phyloP scores from a whole-genome alignment of 2,888 invertebrate genomes.

The Tipula confusa region DNA sequence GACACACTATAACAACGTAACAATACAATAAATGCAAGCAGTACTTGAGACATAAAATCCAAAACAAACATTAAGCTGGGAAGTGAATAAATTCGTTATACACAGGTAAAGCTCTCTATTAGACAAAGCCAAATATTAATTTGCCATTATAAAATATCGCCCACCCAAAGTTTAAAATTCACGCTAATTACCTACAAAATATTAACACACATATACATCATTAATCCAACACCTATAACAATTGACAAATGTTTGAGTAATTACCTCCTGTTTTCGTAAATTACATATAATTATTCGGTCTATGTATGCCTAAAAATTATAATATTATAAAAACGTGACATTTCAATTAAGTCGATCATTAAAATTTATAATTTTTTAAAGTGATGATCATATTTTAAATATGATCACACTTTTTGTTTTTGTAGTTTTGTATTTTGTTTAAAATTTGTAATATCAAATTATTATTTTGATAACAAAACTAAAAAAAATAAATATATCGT shows the following conservation, averaged over 20 bases:
- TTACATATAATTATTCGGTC: background rate
- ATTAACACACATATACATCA: background rate
- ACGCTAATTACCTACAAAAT: background rate
- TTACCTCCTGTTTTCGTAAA: background rate
- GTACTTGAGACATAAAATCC: background rate
- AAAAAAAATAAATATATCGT: background rate
- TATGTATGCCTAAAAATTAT: background rate
- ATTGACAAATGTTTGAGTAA: background rate
- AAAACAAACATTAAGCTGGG: background rate
- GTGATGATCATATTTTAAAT: constrained; percentile 4
- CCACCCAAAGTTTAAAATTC: background rate
- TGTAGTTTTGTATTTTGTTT: background rate
- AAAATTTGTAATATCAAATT: background rate
- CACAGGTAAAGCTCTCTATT: no score
- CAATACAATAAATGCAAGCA: background rate
- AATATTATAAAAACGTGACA: background rate
- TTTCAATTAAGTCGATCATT: constrained; percentile 20
- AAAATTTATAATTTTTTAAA: background rate
- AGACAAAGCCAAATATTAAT: background rate
- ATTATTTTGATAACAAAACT: constrained; percentile 20
- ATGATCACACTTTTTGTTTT: constrained; percentile 15
- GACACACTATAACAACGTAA: background rate
- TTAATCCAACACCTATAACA: background rate
- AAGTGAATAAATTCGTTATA: background rate
- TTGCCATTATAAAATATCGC: background rate